Evolutionary conservation across 2,113 vertebrate genomes (phyloP).

Genomic region (Arvicanthis niloticus): DNA sequence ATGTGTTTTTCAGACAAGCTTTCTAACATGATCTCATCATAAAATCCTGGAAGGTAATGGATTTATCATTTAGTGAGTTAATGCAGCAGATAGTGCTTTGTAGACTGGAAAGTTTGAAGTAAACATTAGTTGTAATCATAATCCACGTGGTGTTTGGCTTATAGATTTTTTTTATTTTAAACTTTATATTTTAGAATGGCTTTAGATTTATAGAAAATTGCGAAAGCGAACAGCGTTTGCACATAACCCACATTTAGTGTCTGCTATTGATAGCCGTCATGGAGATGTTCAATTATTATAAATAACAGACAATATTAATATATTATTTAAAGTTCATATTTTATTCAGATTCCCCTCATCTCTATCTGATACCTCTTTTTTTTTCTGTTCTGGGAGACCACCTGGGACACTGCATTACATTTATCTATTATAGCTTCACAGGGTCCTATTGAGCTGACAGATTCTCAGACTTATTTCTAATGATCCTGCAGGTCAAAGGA

Average conservation of each 20-base stretch:
- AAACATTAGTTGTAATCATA: constrained; percentile 74
- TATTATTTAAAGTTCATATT: constrained; percentile 29
- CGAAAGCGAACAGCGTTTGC: not conserved
- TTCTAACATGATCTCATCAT: constrained; percentile 80
- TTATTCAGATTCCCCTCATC: constrained; percentile 4
- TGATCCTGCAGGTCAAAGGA: not conserved
- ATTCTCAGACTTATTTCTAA: constrained; percentile 22
- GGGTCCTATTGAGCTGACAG: not conserved
- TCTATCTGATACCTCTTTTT: not conserved
- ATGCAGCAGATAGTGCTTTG: constrained; percentile 67
- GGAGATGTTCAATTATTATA: not conserved
- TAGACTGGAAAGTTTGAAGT: constrained; percentile 69
- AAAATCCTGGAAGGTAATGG: constrained; percentile 80
- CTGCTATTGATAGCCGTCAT: not conserved
- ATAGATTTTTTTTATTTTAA: constrained; percentile 56
- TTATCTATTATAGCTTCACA: not conserved
- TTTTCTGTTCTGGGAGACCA: not conserved
- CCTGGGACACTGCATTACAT: not conserved
- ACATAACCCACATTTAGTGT: not conserved
- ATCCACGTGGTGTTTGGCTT: constrained; percentile 59
- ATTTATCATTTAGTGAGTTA: constrained; percentile 77
- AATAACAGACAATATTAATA: not conserved
- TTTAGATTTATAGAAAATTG: constrained; percentile 62
- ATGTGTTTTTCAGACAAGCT: constrained; percentile 79
- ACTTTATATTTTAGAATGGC: constrained; percentile 43